Evolutionary conservation across 2,797 vertebrate species (phyloP).

Genomic region (Erpetoichthys calabaricus): DNA sequence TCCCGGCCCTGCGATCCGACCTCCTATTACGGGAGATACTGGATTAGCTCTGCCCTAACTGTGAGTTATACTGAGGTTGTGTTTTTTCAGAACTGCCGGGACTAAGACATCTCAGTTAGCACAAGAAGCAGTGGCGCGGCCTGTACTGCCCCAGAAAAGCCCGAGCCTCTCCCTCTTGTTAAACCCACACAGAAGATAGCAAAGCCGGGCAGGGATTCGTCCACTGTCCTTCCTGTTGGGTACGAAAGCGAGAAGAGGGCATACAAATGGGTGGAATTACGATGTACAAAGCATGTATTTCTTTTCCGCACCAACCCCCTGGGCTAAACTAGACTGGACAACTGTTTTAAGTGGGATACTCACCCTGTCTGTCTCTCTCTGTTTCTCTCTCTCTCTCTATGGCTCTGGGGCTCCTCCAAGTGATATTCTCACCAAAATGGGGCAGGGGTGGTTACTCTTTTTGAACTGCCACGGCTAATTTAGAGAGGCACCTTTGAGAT

Average conservation of each 20-base stretch:
- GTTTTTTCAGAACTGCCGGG: too few species aligned
- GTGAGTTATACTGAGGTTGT: too few species aligned
- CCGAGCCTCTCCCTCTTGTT: constrained; percentile 19
- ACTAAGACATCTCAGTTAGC: too few species aligned
- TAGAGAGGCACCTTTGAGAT: constrained; percentile 28
- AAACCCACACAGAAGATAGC: constrained; percentile 22
- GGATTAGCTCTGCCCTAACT: too few species aligned
- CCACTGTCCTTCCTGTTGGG: constrained; percentile 7
- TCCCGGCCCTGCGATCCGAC: too few species aligned
- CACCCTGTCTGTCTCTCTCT: constrained; percentile 40
- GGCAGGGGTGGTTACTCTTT: constrained; percentile 48
- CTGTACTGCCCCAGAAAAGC: constrained; percentile 37
- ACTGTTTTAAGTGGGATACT: constrained; percentile 37
- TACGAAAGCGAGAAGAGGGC: constrained; percentile 3
- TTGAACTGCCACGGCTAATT: constrained; percentile 41
- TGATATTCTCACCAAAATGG: constrained; percentile 49
- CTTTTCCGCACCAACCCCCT: background rate
- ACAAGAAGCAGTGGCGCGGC: constrained; percentile 31
- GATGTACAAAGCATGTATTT: constrained; percentile 10
- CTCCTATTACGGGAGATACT: too few species aligned
- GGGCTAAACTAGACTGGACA: background rate
- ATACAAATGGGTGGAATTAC: constrained; percentile 10
- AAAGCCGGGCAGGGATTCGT: constrained; percentile 7
- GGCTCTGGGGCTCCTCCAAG: constrained; percentile 53
- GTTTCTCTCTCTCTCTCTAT: too few species aligned